Evolutionary conservation across 2,797 vertebrate species (phyloP), one percentile per base, ranked within the genome.

Genomic region (Halcyon smyrnensis): DNA sequence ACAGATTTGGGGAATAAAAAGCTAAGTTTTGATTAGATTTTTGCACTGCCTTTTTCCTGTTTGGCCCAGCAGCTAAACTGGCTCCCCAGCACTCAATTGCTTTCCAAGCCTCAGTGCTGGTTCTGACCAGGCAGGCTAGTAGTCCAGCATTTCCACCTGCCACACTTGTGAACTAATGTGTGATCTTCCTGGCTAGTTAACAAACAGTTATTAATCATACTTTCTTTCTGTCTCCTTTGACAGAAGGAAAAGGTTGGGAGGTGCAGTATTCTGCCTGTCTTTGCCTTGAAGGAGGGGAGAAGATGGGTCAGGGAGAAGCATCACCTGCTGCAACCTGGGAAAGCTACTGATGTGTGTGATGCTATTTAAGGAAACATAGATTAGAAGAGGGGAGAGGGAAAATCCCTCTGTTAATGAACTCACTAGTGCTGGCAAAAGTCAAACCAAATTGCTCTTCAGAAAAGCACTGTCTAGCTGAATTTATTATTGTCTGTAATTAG

Each of bases 321-420:
- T 82, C 85, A 81, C 86, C 89, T 85, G 92, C 89, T 53, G 53
- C 3, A 10, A 43, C 71, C 11, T 15, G 70, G 78, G 50, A 86
- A 54, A 77, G 60, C 68, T 81, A 3, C 87, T 5, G 3, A n/a
- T 59, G 65, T 30, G 63, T 9, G 36, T n/a, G 92, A 62, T 87
- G 85, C 63, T 94, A 86, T 95, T 96, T 93, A 81, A 93, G 74
- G 94, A 93, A 95, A 82, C 11, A 6, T 8, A 51, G 91, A 85
- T 87, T 75, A 93, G 64, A 67, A 50, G 63, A 51, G 32, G 19
- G 37, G 64, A 91, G 68, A 86, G 32, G 84, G 93, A 93, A 89
- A 95, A 94, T 89, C 85, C 90, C 64, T 93, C 94, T 78, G 79
- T 96, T 95, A 97, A 92, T 9, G 28, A 95, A 94, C 91, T 95